These are phyloP conservation scores for Euclidia mi DNA, from an alignment of 2,888 invertebrate species.

Conservation along the genomic window DNA sequence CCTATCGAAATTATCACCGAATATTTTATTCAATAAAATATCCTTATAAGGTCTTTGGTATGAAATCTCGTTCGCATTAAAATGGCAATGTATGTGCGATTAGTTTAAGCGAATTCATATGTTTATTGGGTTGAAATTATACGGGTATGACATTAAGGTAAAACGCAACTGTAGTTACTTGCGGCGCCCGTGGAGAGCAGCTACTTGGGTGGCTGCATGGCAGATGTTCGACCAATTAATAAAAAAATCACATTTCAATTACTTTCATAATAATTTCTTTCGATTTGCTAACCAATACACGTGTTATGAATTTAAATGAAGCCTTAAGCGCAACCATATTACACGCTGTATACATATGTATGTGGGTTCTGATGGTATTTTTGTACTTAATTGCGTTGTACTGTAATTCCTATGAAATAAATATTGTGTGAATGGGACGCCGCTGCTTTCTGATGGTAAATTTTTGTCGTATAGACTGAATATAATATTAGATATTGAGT, in stretches of 20 bases:
- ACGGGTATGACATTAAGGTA: conserved; percentile 53
- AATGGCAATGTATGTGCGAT: conserved; percentile 60
- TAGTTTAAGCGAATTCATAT: conserved; percentile 60
- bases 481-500: too few relatives aligned
- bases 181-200: conserved; percentile 28
- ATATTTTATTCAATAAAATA: conserved; percentile 31
- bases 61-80: conserved; percentile 60
- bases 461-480: too few relatives aligned
- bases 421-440: too few relatives aligned
- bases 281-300: conserved; percentile 65
- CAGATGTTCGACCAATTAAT: conserved; percentile 73
- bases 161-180: conserved; percentile 35
- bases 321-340: conserved; percentile 24
- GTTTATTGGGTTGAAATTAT: conserved; percentile 64
- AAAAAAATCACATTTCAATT: conserved; percentile 77
- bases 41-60: conserved; percentile 37
- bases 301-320: conserved; percentile 75
- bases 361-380: conserved; percentile 26
- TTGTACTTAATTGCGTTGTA: conserved; percentile 27
- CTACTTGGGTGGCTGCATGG: conserved; percentile 73
- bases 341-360: conserved; percentile 4
- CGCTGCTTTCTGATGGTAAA: too few relatives aligned
- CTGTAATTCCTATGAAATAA: too few relatives aligned
- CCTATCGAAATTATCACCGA: conserved; percentile 50
- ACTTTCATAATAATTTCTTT: conserved; percentile 72